phyloP scores from a whole-genome alignment of 2,113 vertebrate species.

The Brachyistius frenatus region DNA sequence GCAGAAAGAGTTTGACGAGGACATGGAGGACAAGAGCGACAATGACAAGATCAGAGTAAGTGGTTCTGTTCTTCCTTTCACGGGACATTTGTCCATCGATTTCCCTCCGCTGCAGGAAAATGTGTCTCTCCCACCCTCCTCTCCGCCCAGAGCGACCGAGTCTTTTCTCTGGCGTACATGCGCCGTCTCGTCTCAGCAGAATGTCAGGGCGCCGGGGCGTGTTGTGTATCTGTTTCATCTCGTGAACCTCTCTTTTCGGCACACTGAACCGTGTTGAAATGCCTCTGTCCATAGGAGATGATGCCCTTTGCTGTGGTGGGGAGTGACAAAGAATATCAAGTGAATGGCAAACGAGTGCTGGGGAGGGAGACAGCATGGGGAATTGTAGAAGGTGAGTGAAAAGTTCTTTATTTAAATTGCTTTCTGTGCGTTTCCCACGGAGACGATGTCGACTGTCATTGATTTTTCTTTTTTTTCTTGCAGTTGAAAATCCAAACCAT shows the following conservation, averaged over 20 bases:
- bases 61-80: slow-evolving; percentile 1
- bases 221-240: slow-evolving; percentile 36
- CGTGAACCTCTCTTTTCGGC: slow-evolving; percentile 11
- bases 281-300: slow-evolving; percentile 86
- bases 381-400: slow-evolving; percentile 92
- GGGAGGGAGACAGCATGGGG: slow-evolving; percentile 98
- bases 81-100: background rate
- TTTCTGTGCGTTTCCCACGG: background rate
- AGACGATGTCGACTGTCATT: background rate
- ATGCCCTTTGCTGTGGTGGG: slow-evolving; percentile 99
- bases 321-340: slow-evolving; percentile 98
- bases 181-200: slow-evolving; percentile 1
- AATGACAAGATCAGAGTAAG: slow-evolving; percentile 98
- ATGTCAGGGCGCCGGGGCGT: slow-evolving; percentile 31
- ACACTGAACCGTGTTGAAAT: slow-evolving; percentile 12
- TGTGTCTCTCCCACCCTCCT: background rate
- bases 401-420: background rate
- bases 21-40: slow-evolving; percentile 97
- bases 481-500: slow-evolving; percentile 97
- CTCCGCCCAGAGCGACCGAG: background rate
- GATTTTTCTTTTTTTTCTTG: slow-evolving; percentile 57
- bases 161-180: background rate
- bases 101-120: background rate
- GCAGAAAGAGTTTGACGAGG: slow-evolving; percentile 98
- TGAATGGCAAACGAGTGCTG: slow-evolving; percentile 94